Conservation (phyloP, 2,113 vertebrate species). For the Oncorhynchus keta region DNA sequence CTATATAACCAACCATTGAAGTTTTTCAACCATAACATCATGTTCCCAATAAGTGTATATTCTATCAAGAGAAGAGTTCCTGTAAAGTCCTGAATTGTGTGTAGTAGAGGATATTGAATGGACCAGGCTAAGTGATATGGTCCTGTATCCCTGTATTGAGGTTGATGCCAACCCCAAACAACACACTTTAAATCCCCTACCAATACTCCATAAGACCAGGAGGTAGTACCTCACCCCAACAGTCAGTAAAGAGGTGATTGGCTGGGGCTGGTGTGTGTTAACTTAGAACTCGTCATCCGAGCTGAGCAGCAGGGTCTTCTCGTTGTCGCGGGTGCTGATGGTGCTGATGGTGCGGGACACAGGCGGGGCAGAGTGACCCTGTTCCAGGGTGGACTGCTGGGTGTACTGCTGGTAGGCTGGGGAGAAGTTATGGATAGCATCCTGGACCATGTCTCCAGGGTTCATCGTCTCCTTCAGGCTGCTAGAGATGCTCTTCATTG, state of each 20-base stretch:
- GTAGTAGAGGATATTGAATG: constrained; percentile 1
- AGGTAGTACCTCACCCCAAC: not conserved
- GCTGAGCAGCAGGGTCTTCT: constrained; percentile 95
- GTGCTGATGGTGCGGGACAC: constrained; percentile 76
- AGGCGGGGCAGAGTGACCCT: constrained; percentile 66
- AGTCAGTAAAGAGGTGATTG: not conserved
- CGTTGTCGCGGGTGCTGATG: constrained; percentile 76
- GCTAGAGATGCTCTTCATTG: constrained; percentile 99
- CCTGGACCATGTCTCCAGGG: constrained; percentile 95
- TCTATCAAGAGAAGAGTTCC: not conserved
- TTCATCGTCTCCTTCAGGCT: constrained; percentile 98
- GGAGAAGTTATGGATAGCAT: constrained; percentile 98
- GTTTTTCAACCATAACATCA: not conserved
- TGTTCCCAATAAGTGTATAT: too few relatives aligned
- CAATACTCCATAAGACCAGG: not conserved
- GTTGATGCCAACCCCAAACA: not conserved
- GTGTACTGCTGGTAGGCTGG: constrained; percentile 99
- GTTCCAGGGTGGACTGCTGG: constrained; percentile 92
- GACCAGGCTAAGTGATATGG: not conserved
- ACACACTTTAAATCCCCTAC: not conserved
- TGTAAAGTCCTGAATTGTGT: not conserved
- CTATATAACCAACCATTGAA: too few relatives aligned
- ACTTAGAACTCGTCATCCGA: constrained; percentile 92
- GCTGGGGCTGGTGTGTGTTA: not conserved
- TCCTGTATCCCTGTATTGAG: not conserved